Percentiles rank a stretch among this genome's conserved stretches.
Conservation (phyloP, 1,140 invertebrate genomes). For the Agraylea sexmaculata region DNA sequence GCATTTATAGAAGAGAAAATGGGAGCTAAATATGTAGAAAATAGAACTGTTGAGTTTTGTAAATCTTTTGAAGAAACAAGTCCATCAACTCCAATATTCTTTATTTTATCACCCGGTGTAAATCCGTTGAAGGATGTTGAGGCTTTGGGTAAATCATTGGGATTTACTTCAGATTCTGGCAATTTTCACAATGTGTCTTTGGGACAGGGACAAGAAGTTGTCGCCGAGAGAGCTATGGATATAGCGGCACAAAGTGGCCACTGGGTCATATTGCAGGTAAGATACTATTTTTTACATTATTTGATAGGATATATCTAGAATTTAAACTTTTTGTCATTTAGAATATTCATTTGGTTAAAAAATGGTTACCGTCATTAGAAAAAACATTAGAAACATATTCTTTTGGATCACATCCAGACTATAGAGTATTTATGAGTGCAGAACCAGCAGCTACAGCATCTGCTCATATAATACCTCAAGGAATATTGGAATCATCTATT, state of each 20-base stretch:
- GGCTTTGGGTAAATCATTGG: conserved; percentile 70
- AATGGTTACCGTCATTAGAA: conserved; percentile 82
- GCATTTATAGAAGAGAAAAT: conserved; percentile 92
- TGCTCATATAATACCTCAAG: conserved; percentile 87
- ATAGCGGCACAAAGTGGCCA: conserved; percentile 74
- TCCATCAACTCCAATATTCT: conserved; percentile 87
- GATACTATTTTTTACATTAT: too few species aligned
- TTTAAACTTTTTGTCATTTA: too few species aligned
- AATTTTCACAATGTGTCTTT: conserved; percentile 95
- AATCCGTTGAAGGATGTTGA: conserved; percentile 95
- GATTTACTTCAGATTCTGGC: conserved; percentile 64
- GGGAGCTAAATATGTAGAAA: conserved; percentile 81
- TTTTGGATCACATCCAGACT: conserved; percentile 63
- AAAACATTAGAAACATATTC: conserved; percentile 80
- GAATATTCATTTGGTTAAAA: conserved; percentile 92
- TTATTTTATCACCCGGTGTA: conserved; percentile 91
- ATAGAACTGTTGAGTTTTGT: conserved; percentile 78
- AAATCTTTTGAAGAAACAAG: conserved; percentile 92
- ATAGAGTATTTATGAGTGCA: conserved; percentile 85
- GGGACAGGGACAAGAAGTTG: conserved; percentile 93
- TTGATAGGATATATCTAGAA: too few species aligned
- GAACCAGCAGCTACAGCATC: conserved; percentile 78
- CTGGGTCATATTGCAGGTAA: conserved; percentile 86
- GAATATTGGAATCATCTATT: conserved; percentile 88
- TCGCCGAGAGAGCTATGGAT: conserved; percentile 88